Evolutionary conservation across 2,113 vertebrate genomes (phyloP).

Genomic region (Alligator mississippiensis): DNA sequence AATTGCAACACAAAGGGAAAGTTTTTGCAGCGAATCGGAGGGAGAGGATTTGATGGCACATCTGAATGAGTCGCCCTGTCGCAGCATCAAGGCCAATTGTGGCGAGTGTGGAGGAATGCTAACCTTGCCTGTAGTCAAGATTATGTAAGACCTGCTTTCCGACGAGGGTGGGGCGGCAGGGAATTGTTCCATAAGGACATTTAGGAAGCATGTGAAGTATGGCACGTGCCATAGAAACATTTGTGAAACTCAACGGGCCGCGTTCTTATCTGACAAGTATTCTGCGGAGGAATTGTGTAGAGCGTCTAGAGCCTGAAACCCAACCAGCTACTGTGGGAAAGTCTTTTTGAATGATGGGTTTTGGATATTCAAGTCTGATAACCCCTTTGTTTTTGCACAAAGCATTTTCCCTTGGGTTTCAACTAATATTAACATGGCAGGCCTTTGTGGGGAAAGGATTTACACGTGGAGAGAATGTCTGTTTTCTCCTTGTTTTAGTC

Average conservation of each 20-base stretch:
- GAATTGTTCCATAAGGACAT: not conserved
- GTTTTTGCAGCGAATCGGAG: not conserved
- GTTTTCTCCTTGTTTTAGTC: not conserved
- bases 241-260: conserved; percentile 11
- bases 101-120: not conserved
- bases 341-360: conserved; percentile 23
- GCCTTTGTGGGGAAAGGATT: not conserved
- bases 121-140: not conserved
- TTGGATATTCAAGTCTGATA: conserved; percentile 43
- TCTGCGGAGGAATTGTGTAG: conserved; percentile 25
- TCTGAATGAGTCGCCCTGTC: not conserved
- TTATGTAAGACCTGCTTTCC: not conserved
- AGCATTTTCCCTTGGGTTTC: conserved; percentile 47
- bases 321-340: conserved; percentile 47
- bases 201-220: too few relatives aligned
- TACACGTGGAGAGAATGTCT: not conserved
- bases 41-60: not conserved
- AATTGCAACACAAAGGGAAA: not conserved
- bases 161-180: not conserved
- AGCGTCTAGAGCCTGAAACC: conserved; percentile 39
- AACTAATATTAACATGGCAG: conserved; percentile 50
- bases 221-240: not conserved
- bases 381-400: conserved; percentile 56
- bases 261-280: not conserved
- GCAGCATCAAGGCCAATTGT: not conserved